Conservation (phyloP, 2,797 vertebrate species). For the Chelonia mydas region DNA sequence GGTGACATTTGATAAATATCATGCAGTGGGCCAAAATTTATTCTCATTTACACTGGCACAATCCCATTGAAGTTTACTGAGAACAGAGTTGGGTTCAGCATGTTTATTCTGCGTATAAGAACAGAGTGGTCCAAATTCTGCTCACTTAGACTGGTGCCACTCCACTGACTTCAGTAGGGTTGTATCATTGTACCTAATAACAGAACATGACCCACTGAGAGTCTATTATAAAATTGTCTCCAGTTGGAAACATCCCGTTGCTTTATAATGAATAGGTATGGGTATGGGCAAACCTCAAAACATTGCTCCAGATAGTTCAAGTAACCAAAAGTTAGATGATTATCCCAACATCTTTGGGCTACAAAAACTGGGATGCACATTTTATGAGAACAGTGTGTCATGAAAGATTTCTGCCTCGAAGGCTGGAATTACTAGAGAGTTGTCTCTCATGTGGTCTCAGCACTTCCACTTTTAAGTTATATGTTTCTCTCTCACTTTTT, state of each 20-base stretch:
- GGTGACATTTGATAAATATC: neutral
- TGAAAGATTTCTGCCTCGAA: neutral
- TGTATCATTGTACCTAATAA: neutral
- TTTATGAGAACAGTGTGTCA: neutral
- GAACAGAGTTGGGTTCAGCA: neutral
- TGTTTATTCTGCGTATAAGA: neutral
- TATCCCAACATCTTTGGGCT: slow-evolving; percentile 1
- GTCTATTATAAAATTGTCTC: neutral
- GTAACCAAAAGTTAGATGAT: neutral
- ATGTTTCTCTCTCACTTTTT: slow-evolving; percentile 22
- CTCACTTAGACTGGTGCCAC: neutral
- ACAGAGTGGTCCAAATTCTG: neutral
- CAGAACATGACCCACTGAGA: neutral
- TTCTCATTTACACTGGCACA: neutral
- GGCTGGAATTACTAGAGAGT: neutral
- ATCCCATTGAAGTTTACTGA: neutral
- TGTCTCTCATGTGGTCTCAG: neutral
- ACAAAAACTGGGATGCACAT: neutral
- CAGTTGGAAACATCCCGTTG: neutral
- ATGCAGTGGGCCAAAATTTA: neutral
- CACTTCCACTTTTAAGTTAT: neutral
- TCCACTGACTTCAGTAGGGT: neutral
- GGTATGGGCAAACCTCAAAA: neutral
- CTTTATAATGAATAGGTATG: neutral
- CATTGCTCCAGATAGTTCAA: neutral